Percentiles rank a stretch among this genome's conserved stretches.
These are phyloP conservation scores for Crocuta crocuta DNA, from an alignment of 2,113 vertebrate species.

Conservation along the genomic window DNA sequence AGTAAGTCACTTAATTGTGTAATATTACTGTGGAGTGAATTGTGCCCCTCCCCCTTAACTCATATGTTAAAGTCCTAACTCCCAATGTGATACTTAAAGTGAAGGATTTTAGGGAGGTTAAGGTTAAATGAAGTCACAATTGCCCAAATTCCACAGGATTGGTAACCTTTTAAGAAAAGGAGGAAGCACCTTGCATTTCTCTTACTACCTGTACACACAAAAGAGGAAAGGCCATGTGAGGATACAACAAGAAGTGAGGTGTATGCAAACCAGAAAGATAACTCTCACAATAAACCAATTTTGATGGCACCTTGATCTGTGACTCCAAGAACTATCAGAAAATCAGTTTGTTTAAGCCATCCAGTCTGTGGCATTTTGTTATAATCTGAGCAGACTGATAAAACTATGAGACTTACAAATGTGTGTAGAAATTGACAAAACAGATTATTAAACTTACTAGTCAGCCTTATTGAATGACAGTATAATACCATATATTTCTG, in stretches of 20 bases:
- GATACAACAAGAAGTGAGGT: background rate
- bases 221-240: background rate
- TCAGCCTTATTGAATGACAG: background rate
- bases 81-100: background rate
- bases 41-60: background rate
- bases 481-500: background rate
- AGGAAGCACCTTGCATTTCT: background rate
- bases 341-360: background rate
- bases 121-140: background rate
- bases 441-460: background rate
- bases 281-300: background rate
- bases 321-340: background rate
- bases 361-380: background rate
- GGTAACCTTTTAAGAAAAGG: background rate
- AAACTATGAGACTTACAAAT: background rate
- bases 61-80: background rate
- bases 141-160: background rate
- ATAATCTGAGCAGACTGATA: background rate
- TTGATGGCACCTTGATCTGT: background rate
- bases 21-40: background rate
- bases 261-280: background rate
- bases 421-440: background rate
- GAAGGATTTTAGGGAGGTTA: background rate
- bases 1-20: background rate
- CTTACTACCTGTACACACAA: background rate